A percentile compares a stretch with the other conserved stretches of the same genome.
These are phyloP conservation scores for Nymphalis polychloros DNA, from an alignment of 2,888 invertebrate species.

Conservation along the genomic window DNA sequence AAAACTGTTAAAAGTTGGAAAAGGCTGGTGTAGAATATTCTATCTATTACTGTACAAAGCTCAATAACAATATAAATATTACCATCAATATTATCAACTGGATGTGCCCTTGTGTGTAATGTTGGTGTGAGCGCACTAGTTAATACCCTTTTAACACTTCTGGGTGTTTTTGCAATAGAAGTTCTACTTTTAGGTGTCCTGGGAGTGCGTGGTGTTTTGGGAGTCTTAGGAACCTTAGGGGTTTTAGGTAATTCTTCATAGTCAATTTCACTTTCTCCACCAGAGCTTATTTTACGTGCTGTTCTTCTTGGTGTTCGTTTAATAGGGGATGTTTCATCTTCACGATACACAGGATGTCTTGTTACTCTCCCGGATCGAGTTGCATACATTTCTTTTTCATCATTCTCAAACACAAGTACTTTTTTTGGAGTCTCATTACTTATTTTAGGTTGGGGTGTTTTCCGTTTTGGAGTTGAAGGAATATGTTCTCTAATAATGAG, in stretches of 20 bases:
- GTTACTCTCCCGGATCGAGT: conserved; percentile 59
- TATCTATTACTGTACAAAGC: too few relatives aligned
- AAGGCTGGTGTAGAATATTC: too few relatives aligned
- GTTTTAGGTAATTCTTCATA: conserved; percentile 53
- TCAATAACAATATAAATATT: conserved; percentile 34
- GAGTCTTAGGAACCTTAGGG: conserved; percentile 51
- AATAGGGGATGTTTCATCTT: conserved; percentile 58
- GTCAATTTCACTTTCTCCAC: conserved; percentile 64
- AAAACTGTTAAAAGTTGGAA: too few relatives aligned
- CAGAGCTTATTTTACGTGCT: conserved; percentile 45
- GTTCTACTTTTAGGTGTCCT: conserved; percentile 48
- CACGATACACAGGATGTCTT: conserved; percentile 55
- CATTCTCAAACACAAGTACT: conserved; percentile 61
- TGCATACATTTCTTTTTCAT: conserved; percentile 49
- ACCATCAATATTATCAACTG: conserved; percentile 69
- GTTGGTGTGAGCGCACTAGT: conserved; percentile 69
- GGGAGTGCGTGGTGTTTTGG: conserved; percentile 44
- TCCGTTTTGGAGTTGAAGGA: conserved; percentile 63
- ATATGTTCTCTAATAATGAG: conserved; percentile 66
- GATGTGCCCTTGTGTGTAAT: conserved; percentile 61
- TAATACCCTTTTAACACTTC: conserved; percentile 60
- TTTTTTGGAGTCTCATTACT: conserved; percentile 66
- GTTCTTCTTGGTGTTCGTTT: conserved; percentile 59
- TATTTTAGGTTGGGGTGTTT: conserved; percentile 54
- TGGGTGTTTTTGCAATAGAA: conserved; percentile 54